Base-by-base conservation (phyloP, 2,888 invertebrate genomes). In the Harpalus rufipes region DNA sequence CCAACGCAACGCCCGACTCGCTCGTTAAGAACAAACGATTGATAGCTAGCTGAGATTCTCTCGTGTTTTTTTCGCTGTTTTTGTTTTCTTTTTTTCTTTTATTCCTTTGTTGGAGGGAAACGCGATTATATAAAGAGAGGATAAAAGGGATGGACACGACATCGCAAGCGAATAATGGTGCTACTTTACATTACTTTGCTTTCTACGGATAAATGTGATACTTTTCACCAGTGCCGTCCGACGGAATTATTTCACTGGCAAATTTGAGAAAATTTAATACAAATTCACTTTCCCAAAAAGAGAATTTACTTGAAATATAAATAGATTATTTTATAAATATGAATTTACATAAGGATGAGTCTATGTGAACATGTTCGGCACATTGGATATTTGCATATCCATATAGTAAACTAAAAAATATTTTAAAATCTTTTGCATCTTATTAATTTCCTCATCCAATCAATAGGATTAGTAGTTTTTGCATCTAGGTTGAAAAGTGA, bases 71-170 rank as follows among this genome's bases (percentile, higher is more conserved):
- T 78, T 56, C 59, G 76, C 76, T 68, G 68, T 74, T 76, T 59
- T 78, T 78, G 56, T 78, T 78, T 78, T 78, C 58, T 39, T 32
- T 58, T 78, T 78, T 78, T 78, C 59, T 78, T 78, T 78, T 58
- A 58, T 78, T 78, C 72, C 56, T 58, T 78, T 78, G 78, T 78
- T 78, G 78, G 32, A 78, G 39, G 39, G 78, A 78, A 74, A 78
- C 59, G 59, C 78, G 78, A 78, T 78, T 78, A 78, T 78, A 78
- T 78, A 78, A 78, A 78, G 78, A 78, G 78, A 58, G 72, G 41
- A 74, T 74, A 74, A 74, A 63, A 74, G 72, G 72, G 72, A 74
- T 74, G 72, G 72, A 74, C 72, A 44, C 72, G 41, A 44, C 72
- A 44, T 44, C 44, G 72, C 72, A 18, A 74, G 72, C 72, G 72